These are phyloP conservation scores for Oreochromis spilurus DNA, from an alignment of 2,113 vertebrate species.

Conservation along the genomic window DNA sequence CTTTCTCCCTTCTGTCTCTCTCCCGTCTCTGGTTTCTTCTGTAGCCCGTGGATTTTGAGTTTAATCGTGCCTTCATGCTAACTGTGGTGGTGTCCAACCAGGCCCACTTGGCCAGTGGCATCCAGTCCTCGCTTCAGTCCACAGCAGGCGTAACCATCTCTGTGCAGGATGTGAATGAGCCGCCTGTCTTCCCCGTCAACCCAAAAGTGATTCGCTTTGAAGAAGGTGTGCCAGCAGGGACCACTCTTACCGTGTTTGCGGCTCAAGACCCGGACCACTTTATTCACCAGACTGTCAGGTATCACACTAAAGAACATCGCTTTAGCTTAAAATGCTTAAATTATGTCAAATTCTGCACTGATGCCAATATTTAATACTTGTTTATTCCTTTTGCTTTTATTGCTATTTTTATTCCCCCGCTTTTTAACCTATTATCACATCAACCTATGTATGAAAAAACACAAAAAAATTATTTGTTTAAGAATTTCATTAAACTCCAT, in stretches of 20 bases:
- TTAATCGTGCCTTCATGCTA: slow-evolving; percentile 95
- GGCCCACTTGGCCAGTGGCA: slow-evolving; percentile 90
- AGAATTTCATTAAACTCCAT: background rate
- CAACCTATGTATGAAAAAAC: background rate
- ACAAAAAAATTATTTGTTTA: rapidly evolving
- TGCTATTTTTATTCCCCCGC: background rate
- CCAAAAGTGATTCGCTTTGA: slow-evolving; percentile 91
- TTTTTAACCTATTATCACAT: rapidly evolving
- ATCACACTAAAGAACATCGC: background rate
- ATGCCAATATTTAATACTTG: background rate
- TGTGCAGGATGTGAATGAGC: slow-evolving; percentile 89
- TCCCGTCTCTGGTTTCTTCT: background rate
- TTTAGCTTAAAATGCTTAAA: background rate
- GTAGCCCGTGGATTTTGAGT: slow-evolving; percentile 93
- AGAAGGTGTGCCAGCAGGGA: slow-evolving; percentile 86
- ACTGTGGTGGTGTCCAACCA: slow-evolving; percentile 96
- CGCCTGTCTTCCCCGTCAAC: slow-evolving; percentile 88
- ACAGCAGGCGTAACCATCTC: slow-evolving; percentile 95
- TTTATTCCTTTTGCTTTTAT: rapidly evolving
- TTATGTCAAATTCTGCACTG: background rate
- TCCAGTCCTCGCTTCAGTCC: slow-evolving; percentile 94
- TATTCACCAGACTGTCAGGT: slow-evolving; percentile 92
- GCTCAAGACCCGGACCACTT: slow-evolving; percentile 79
- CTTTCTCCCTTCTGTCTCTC: background rate
- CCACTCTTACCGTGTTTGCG: slow-evolving; percentile 83